Evolutionary conservation across 2,888 invertebrate genomes (phyloP).

Genomic region (Oeneis ivallda): DNA sequence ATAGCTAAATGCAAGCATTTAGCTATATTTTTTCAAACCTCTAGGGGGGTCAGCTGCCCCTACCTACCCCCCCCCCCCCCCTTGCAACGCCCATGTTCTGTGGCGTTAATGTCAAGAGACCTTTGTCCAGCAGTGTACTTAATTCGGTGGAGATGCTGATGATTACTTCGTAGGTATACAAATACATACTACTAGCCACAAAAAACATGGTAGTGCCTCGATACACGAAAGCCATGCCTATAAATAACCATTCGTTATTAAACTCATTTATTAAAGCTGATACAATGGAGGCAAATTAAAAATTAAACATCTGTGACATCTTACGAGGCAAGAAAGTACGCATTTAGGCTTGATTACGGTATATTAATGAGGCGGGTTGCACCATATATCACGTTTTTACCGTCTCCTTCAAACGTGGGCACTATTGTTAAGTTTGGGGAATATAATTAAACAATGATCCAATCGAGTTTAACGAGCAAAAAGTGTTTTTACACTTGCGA

Average conservation of each 20-base stretch:
- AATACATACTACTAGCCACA: no score
- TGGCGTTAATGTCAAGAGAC: no score
- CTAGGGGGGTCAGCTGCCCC: no score
- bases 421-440: background rate
- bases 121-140: no score
- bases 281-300: constrained; percentile 11
- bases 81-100: no score
- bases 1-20: no score
- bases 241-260: background rate
- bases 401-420: constrained; percentile 13
- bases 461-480: constrained; percentile 38
- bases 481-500: constrained; percentile 23
- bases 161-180: no score
- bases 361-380: background rate
- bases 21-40: no score
- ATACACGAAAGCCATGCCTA: background rate
- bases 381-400: constrained; percentile 11
- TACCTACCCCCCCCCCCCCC: no score
- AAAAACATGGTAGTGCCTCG: no score
- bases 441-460: constrained; percentile 36
- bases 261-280: background rate
- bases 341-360: background rate
- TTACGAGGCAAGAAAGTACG: background rate
- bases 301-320: constrained; percentile 13
- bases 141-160: no score